Base-by-base conservation (phyloP, 1,140 invertebrate genomes). In the Ostrea edulis region DNA sequence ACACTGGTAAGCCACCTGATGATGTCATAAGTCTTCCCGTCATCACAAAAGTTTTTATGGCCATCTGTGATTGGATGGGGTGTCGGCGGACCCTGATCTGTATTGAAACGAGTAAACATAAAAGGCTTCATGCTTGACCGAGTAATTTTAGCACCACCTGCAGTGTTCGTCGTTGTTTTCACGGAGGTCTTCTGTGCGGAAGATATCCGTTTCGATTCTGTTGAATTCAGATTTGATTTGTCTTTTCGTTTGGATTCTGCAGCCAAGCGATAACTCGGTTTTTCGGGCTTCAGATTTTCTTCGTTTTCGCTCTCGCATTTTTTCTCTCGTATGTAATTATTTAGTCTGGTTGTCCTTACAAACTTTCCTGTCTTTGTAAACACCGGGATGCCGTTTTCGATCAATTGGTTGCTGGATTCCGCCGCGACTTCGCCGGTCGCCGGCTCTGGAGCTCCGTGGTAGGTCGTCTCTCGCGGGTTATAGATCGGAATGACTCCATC, bases 121-220 rank as follows among this genome's bases (percentile, higher is more conserved):
- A 53, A 83, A 44, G 82, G 82, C 25, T 83, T 52, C 20, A 54
- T 20, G 8, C 51, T 52, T 22, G 82, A 83, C 17, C 82, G 82
- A 20, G 82, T 83, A 35, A 83, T 54, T 83, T 53, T 54, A 83
- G 82, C 82, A 53, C 82, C 82, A 53, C 82, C 20, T 17, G 51
- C 14, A n/a, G 17, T 83, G 44, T 83, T 83, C 12, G 82, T 83
- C 51, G 82, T 83, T 22, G 82, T 83, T 77, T 77, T 77, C 25
- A 29, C 14, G 25, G 68, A 77, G 14, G 68, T 35, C 68, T 77
- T 77, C 3, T 77, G 68, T 14, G 68, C 68, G 11, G 68, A 77
- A 5, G 68, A 35, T 25, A 77, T 25, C 29, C 68, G 25, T 25
- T 51, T 83, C 3, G 20, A n/a, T 54, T 83, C 51, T 53, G n/a